Evolutionary conservation across 2,113 vertebrate species (phyloP).

Genomic region (Vidua macroura): DNA sequence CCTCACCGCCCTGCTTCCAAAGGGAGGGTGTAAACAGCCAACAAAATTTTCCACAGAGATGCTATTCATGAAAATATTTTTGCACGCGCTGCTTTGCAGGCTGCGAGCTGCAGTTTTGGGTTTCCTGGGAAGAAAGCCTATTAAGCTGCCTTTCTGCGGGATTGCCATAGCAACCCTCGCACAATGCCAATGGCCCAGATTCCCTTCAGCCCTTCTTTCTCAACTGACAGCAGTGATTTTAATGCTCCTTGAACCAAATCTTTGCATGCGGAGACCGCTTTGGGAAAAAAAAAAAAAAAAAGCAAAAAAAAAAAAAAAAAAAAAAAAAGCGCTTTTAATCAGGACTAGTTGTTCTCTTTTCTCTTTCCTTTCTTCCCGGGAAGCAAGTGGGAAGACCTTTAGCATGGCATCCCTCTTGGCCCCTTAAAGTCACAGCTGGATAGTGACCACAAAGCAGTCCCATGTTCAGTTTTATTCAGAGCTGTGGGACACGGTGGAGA

Average conservation of each 20-base stretch:
- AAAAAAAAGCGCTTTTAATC: slow-evolving; percentile 37
- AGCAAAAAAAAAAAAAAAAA: background rate
- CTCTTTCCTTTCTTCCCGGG: slow-evolving; percentile 10
- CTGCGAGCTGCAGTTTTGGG: slow-evolving; percentile 18
- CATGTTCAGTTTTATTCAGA: background rate
- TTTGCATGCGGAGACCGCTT: slow-evolving; percentile 20
- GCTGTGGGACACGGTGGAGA: background rate
- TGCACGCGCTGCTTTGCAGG: slow-evolving; percentile 28
- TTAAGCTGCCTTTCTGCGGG: slow-evolving; percentile 62
- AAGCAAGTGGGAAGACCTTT: slow-evolving; percentile 13
- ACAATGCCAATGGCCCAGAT: slow-evolving; percentile 72
- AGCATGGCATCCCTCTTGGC: background rate
- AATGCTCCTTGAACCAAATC: slow-evolving; percentile 77
- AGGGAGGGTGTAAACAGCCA: background rate
- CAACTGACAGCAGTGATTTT: slow-evolving; percentile 73
- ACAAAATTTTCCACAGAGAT: slow-evolving; percentile 37
- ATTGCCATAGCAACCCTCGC: slow-evolving; percentile 71
- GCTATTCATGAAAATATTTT: slow-evolving; percentile 50
- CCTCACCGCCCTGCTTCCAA: background rate
- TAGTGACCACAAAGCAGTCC: background rate
- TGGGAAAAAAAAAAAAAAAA: background rate
- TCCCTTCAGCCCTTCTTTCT: slow-evolving; percentile 67
- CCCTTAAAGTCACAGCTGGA: background rate
- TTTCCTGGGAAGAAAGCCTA: slow-evolving; percentile 76
- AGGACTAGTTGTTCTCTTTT: slow-evolving; percentile 34